phyloP scores from a whole-genome alignment of 2,888 invertebrate species.

The Brachycybe producta region DNA sequence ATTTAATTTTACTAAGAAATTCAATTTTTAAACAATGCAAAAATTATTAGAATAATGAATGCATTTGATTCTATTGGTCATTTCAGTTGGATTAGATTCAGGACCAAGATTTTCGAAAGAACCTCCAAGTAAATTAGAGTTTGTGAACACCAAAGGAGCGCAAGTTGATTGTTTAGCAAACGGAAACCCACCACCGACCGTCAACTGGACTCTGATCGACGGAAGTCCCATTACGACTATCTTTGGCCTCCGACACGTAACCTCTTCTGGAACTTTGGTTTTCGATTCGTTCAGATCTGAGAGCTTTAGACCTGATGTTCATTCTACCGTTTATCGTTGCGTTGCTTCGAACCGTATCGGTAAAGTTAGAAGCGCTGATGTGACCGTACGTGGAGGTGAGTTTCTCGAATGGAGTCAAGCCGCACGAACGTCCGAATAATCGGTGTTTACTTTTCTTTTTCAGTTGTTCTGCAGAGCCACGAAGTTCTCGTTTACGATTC shows the following conservation, averaged over 20 bases:
- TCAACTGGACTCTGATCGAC: slow-evolving; percentile 12
- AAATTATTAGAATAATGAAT: too few relatives aligned
- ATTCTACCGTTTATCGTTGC: slow-evolving; percentile 11
- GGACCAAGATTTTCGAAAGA: slow-evolving; percentile 12
- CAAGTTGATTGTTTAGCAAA: slow-evolving; percentile 5
- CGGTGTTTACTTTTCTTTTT: too few relatives aligned
- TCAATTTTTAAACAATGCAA: too few relatives aligned
- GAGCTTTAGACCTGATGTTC: slow-evolving; percentile 10
- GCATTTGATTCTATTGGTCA: too few relatives aligned
- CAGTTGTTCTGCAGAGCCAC: too few relatives aligned
- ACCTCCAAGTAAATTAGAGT: slow-evolving; percentile 9
- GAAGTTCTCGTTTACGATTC: too few relatives aligned
- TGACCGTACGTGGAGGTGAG: slow-evolving; percentile 11
- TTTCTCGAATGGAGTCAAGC: too few relatives aligned
- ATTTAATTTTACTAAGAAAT: too few relatives aligned
- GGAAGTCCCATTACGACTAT: slow-evolving; percentile 2
- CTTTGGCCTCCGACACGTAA: slow-evolving; percentile 1
- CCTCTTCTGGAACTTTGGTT: slow-evolving; percentile 5
- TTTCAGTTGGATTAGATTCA: too few relatives aligned
- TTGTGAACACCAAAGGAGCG: slow-evolving; percentile 11
- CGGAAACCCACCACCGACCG: slow-evolving; percentile 5
- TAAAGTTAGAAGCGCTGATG: slow-evolving; percentile 6
- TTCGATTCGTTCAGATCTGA: slow-evolving; percentile 10
- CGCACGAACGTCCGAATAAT: too few relatives aligned
- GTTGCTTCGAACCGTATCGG: slow-evolving; percentile 6